Evolutionary conservation across 2,888 invertebrate species (phyloP), one percentile per base, ranked within the genome.

Genomic region (Pharmacophagus antenor): DNA sequence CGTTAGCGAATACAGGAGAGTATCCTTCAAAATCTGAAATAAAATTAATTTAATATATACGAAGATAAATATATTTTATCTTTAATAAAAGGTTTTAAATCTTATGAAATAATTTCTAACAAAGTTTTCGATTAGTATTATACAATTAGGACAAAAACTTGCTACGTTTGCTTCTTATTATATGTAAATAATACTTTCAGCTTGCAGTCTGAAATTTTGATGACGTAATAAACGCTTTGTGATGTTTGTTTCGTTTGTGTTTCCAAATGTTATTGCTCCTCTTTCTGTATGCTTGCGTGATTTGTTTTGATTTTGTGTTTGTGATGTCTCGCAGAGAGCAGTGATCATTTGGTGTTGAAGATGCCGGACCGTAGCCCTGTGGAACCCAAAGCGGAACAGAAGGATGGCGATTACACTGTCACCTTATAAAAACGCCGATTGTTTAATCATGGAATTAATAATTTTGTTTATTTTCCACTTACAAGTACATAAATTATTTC

Each of bases 251-350:
- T 27, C n/a, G 27, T n/a, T n/a, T 31, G 15, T 31, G 12, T 37
- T n/a, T 18, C 37, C 44, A n/a, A 27, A 6, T 53, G 15, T 47
- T 37, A 0, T 41, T 17, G 18, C 17, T 48, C 4, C n/a, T 17
- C 56, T 74, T 66, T 69, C 62, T 76, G 63, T n/a, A n/a, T 66
- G 61, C 72, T 63, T 73, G 69, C 80, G 56, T 61, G 67, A 74
- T 65, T 37, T 76, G 71, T 78, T 70, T 69, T 61, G 37, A 61
- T 53, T 64, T 49, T 76, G 72, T 82, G 70, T 81, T 82, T 85
- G 84, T 88, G 82, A 75, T 85, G 84, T 85, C 76, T 76, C 69
- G 69, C 88, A 90, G 89, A 88, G 71, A 89, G 88, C 70, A 76
- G 81, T 65, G 88, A 90, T 63, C 74, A 73, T 41, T 68, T 88